phyloP scores from a whole-genome alignment of 2,888 invertebrate species.

The Acanthosoma haemorrhoidale region DNA sequence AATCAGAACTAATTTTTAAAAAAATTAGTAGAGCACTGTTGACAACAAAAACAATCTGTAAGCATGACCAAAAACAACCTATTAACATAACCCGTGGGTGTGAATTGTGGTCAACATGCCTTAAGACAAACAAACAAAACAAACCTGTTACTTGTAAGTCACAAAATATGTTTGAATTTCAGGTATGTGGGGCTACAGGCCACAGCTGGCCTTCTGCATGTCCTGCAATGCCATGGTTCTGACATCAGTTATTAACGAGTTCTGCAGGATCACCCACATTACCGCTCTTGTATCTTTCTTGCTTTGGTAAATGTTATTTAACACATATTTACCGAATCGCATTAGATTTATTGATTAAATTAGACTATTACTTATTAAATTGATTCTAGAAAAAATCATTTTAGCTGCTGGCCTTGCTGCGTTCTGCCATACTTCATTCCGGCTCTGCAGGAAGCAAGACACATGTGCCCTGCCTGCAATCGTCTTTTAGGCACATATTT shows the following conservation, averaged over 20 bases:
- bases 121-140: too few relatives aligned
- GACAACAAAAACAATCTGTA: too few relatives aligned
- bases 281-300: not conserved
- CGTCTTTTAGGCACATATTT: not conserved
- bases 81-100: too few relatives aligned
- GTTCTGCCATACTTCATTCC: slow-evolving; percentile 6
- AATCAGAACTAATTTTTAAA: too few relatives aligned
- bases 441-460: not conserved
- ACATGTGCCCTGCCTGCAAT: slow-evolving; percentile 20
- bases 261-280: not conserved
- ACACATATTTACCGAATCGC: not conserved
- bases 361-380: not conserved
- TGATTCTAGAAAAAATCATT: too few relatives aligned
- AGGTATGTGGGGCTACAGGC: slow-evolving; percentile 21
- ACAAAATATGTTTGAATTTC: not conserved
- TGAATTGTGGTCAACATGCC: too few relatives aligned
- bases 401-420: slow-evolving; percentile 25
- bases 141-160: too few relatives aligned
- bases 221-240: slow-evolving; percentile 22
- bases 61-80: too few relatives aligned
- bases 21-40: too few relatives aligned
- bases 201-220: slow-evolving; percentile 13
- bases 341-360: too few relatives aligned
- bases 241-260: not conserved
- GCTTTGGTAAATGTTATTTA: not conserved